phyloP scores from a whole-genome alignment of 2,888 invertebrate genomes.

The Punctoribates punctum region DNA sequence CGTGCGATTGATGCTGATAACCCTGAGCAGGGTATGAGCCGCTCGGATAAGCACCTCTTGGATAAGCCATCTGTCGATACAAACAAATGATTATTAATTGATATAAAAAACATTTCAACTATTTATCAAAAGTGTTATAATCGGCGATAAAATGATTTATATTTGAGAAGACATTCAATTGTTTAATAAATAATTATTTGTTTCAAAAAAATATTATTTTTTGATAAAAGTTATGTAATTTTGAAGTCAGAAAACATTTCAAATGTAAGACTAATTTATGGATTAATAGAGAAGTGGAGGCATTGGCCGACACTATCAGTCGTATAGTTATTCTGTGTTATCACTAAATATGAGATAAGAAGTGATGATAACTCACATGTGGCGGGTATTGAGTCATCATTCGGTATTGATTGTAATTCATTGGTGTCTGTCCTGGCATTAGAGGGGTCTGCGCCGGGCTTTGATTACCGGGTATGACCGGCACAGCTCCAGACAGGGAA shows the following conservation, averaged over 20 bases:
- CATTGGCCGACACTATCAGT: not conserved
- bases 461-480: not conserved
- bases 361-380: conserved; percentile 7
- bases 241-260: too few relatives aligned
- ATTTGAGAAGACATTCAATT: too few relatives aligned
- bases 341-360: not conserved
- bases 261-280: too few relatives aligned
- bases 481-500: not conserved
- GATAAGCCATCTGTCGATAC: conserved; percentile 14
- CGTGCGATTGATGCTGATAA: not conserved
- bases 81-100: not conserved
- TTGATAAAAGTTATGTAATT: too few relatives aligned
- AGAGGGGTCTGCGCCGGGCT: not conserved
- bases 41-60: conserved; percentile 11
- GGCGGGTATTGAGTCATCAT: conserved; percentile 28
- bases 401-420: conserved; percentile 30
- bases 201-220: too few relatives aligned
- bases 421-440: conserved; percentile 22
- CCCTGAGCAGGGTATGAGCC: conserved; percentile 2
- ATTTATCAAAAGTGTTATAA: not conserved
- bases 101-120: not conserved
- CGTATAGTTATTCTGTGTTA: too few relatives aligned
- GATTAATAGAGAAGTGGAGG: too few relatives aligned
- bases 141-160: not conserved
- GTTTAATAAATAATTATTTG: too few relatives aligned